Base-by-base conservation (phyloP, 1,140 invertebrate species). In the Ceratosolen fusciceps region DNA sequence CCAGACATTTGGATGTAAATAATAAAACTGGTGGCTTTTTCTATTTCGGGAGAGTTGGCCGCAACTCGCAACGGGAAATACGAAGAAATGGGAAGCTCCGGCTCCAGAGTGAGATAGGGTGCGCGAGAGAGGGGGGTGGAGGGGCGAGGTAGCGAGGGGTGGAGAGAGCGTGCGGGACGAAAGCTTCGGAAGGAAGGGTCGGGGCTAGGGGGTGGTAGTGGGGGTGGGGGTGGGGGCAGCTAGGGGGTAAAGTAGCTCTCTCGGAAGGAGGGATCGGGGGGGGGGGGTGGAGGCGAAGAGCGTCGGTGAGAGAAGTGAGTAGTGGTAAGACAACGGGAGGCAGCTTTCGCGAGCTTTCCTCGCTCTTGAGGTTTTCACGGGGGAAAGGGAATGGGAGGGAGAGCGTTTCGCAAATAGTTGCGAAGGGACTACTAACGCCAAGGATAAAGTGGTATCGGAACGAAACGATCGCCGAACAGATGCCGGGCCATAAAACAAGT, bases 371-470 rank as follows among this genome's bases (percentile, higher is more conserved):
- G 74, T 82, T n/a, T 81, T 81, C 74, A 72, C 76, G 78, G 79
- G 74, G 72, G 78, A 49, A 83, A 79, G 77, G 82, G 72, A 80
- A 49, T 82, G 77, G 77, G 82, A 83, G 75, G 54, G 73, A 83
- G 83, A 83, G 88, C 90, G 89, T 90, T 90, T 90, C 89, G 87
- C 87, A 89, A 90, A 90, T 87, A 90, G 89, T 89, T 90, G 88
- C 87, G 89, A 90, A 90, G 87, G 83, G 82, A 87, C 87, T n/a
- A n/a, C n/a, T 89, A 90, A 89, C 88, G 87, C 88, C 82, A 84
- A 90, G 88, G 88, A 90, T 90, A 90, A 90, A 90, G 90, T 90
- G 88, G 90, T 90, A 90, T 90, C 90, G 90, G 89, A 90, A 90
- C 88, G 89, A 90, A 88, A 89, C 89, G 90, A 90, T 90, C 90